Percentiles rank a stretch among this genome's conserved stretches.
Conservation (phyloP, 2,888 invertebrate species). For the Leucoma salicis region DNA sequence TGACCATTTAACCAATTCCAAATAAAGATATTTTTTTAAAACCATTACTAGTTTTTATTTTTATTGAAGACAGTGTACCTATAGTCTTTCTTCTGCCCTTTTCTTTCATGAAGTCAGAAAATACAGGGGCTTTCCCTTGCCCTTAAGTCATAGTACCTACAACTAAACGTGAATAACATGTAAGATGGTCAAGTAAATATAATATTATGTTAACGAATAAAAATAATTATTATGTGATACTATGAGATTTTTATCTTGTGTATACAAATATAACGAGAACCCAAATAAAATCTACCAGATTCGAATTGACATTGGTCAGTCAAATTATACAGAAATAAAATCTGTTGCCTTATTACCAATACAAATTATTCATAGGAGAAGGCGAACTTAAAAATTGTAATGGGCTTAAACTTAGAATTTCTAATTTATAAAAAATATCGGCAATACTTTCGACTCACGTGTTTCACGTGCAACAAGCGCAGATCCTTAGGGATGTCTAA, state of each 20-base stretch:
- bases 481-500: constrained; percentile 15
- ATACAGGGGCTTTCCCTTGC: no score
- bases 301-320: constrained; percentile 1
- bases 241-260: neutral
- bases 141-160: no score
- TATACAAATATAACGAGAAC: neutral
- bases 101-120: no score
- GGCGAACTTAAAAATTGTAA: constrained; percentile 26
- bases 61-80: no score
- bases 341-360: constrained; percentile 13
- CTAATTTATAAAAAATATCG: constrained; percentile 12
- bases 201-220: no score
- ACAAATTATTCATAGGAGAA: constrained; percentile 12
- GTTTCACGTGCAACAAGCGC: constrained; percentile 31
- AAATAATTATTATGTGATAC: neutral
- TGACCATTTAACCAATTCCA: no score
- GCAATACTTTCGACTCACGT: constrained; percentile 38
- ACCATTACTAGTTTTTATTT: no score
- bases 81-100: no score
- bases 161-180: no score
- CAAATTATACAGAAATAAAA: neutral
- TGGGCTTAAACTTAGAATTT: constrained; percentile 22
- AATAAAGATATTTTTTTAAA: no score
- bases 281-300: constrained; percentile 1
- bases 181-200: no score